phyloP scores from a whole-genome alignment of 2,888 invertebrate genomes.

The Microctonus hyperodae region DNA sequence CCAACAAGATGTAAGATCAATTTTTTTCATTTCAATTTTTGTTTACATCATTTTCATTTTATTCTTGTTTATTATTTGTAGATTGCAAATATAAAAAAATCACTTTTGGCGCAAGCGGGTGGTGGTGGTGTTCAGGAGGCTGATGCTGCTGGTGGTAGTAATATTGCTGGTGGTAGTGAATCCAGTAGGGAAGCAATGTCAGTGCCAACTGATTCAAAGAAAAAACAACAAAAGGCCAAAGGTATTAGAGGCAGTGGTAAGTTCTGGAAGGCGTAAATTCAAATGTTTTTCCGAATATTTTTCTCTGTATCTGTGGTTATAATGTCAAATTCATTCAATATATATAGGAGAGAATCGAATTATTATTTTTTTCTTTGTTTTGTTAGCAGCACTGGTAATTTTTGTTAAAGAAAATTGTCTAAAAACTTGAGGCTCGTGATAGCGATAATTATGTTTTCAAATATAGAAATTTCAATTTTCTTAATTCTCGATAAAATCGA shows the following conservation, averaged over 20 bases:
- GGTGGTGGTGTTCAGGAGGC: constrained; percentile 72
- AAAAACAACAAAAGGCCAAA: constrained; percentile 72
- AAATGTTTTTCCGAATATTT: constrained; percentile 1
- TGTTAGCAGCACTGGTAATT: background rate
- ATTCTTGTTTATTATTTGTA: constrained; percentile 57
- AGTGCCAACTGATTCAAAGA: constrained; percentile 62
- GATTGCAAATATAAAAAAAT: constrained; percentile 89
- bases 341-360: background rate
- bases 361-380: background rate
- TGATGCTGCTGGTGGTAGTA: constrained; percentile 83
- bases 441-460: no score
- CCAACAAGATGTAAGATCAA: constrained; percentile 80
- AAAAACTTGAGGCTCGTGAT: no score
- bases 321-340: background rate
- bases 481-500: background rate
- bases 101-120: constrained; percentile 78
- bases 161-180: constrained; percentile 69
- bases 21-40: background rate
- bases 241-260: constrained; percentile 72
- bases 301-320: background rate
- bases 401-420: no score
- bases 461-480: no score
- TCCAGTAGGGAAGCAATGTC: constrained; percentile 65
- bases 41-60: background rate
- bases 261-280: constrained; percentile 69